Percentiles rank a stretch among this genome's conserved stretches.
Evolutionary conservation across 2,113 vertebrate genomes (phyloP).

Genomic region (Leptosomus discolor): DNA sequence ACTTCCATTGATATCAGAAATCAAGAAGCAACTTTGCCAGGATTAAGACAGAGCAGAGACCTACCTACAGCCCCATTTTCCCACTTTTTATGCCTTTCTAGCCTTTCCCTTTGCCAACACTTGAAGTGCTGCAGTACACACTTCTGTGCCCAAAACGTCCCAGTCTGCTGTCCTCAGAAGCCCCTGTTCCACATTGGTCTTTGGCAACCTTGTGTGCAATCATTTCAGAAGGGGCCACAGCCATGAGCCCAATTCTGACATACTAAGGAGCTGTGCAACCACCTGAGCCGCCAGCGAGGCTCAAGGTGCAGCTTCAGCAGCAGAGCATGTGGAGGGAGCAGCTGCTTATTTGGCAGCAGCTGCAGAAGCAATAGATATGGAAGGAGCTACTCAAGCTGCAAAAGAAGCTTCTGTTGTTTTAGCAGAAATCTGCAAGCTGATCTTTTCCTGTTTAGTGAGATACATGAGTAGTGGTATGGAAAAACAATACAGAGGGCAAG

Average conservation of each 20-base stretch:
- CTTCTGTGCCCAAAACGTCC: neutral
- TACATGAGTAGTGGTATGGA: neutral
- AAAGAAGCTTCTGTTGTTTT: slow-evolving; percentile 43
- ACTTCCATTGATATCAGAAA: neutral
- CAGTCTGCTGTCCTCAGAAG: neutral
- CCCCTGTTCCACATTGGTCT: neutral
- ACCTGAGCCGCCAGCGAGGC: neutral
- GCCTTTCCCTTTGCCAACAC: neutral
- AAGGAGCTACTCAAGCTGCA: slow-evolving; percentile 38
- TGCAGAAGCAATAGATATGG: neutral
- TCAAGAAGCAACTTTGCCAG: neutral
- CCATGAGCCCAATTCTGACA: neutral
- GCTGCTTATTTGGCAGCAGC: slow-evolving; percentile 47
- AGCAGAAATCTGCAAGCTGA: slow-evolving; percentile 23
- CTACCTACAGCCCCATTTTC: neutral
- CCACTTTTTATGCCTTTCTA: neutral
- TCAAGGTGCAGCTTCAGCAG: neutral
- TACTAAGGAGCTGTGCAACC: neutral
- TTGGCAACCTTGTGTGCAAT: neutral
- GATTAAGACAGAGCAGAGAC: neutral
- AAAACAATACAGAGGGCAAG: neutral
- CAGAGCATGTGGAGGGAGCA: slow-evolving; percentile 25
- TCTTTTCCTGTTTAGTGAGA: neutral
- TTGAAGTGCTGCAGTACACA: neutral
- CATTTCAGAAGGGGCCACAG: neutral